A percentile compares a stretch with the other conserved stretches of the same genome.
These are phyloP conservation scores for Saiga tatarica DNA, from an alignment of 2,113 vertebrate genomes.

Conservation along the genomic window DNA sequence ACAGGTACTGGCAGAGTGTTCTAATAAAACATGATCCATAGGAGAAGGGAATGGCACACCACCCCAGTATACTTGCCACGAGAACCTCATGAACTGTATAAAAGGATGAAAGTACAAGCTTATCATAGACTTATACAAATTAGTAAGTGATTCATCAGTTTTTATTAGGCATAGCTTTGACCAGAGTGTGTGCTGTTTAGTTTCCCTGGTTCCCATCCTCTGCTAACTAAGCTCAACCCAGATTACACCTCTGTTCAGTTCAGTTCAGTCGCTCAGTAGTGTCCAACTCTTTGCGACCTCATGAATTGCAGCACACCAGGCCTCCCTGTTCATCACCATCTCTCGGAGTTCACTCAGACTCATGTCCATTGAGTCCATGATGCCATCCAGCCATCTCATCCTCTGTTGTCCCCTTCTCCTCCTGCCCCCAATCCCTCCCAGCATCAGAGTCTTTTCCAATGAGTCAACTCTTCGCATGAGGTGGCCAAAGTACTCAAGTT, in stretches of 20 bases:
- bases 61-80: background rate
- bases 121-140: background rate
- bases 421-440: too few relatives aligned
- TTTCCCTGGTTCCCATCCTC: background rate
- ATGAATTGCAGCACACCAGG: too few relatives aligned
- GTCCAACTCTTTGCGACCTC: too few relatives aligned
- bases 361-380: too few relatives aligned
- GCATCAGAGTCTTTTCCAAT: too few relatives aligned
- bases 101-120: background rate
- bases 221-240: background rate
- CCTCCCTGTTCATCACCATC: too few relatives aligned
- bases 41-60: background rate
- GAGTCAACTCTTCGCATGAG: too few relatives aligned
- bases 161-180: background rate
- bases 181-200: background rate
- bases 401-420: too few relatives aligned
- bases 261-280: too few relatives aligned
- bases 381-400: too few relatives aligned
- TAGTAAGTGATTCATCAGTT: background rate
- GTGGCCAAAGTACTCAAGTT: too few relatives aligned
- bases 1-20: background rate
- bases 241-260: background rate
- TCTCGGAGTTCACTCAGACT: too few relatives aligned
- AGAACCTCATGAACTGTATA: background rate
- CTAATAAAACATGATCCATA: background rate